Base-by-base conservation (phyloP, 2,113 vertebrate genomes). In the Martes martes region DNA sequence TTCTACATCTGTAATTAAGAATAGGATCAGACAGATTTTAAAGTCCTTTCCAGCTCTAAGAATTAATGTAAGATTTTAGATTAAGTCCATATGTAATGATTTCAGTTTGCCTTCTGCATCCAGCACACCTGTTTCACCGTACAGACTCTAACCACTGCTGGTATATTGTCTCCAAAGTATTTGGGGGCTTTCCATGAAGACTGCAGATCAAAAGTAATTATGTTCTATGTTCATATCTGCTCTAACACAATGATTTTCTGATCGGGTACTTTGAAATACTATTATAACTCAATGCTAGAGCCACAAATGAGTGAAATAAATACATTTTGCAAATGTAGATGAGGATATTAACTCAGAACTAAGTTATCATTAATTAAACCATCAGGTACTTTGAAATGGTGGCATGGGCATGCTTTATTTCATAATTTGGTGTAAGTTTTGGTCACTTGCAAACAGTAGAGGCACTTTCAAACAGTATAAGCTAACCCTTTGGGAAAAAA, bases 231-330 rank as follows among this genome's bases (percentile, higher is more conserved):
- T 84, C 55, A 63, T 55, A 85, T 74, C 8, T 80, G 45, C 36
- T 86, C 19, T 73, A 89, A 85, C 2, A 79, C 23, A 80, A 80
- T 67, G 45, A 74, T 81, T 81, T 94, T 95, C 92, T 89, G 61
- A 92, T 85, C 71, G 80, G 83, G 55, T 80, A 85, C 15, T 96
- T 31, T 86, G 33, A 97, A 89, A 74, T 86, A 26, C 89, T 92
- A 91, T 74, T 82, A 89, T 94, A 89, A 79, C 2, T 89, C 88
- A 95, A 50, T 85, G 31, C 47, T 85, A 89, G 55, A 50, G 52
- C 47, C 81, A 96, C 57, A 81, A 93, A 91, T 69, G 45, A 96
- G 83, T 92, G 28, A 95, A 88, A 59, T n/a, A 39, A 76, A 15
- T 50, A 92, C 21, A 82, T 91, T 95, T 91, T 87, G 7, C 63